These are phyloP conservation scores for Conops quadrifasciatus DNA, from an alignment of 2,888 invertebrate genomes.

Conservation along the genomic window DNA sequence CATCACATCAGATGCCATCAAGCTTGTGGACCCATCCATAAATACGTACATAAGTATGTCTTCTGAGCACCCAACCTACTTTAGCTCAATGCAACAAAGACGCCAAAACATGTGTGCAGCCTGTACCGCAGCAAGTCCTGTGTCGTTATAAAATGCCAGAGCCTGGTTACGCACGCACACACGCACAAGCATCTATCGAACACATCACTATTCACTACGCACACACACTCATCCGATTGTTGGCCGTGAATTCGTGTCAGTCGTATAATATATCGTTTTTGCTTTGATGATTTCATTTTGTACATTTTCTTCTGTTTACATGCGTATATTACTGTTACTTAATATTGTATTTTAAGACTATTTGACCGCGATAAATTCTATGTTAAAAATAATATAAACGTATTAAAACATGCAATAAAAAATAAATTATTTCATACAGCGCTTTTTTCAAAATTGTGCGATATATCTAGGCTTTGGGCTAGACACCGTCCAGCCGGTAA, in stretches of 20 bases:
- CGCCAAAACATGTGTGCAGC: no score
- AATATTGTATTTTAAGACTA: slow-evolving; percentile 60
- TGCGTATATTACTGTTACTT: slow-evolving; percentile 8
- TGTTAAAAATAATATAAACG: slow-evolving; percentile 52
- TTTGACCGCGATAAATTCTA: slow-evolving; percentile 65
- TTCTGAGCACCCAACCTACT: no score
- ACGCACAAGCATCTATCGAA: no score
- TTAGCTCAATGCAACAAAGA: no score
- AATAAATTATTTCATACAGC: not conserved
- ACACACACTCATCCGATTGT: not conserved
- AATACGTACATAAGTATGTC: no score
- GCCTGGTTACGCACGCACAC: not conserved
- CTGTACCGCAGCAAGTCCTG: no score
- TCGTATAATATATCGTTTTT: not conserved
- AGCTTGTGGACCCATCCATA: no score
- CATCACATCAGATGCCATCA: no score
- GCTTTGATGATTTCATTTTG: slow-evolving; percentile 17
- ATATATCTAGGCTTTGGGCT: no score
- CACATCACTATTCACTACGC: not conserved
- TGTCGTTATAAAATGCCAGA: not conserved
- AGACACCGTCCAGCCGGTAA: no score
- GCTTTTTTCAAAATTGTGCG: not conserved
- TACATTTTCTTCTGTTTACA: slow-evolving; percentile 14
- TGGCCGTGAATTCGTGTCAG: not conserved
- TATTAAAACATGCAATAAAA: slow-evolving; percentile 49